Percentiles rank a stretch among this genome's conserved stretches.
phyloP scores from a whole-genome alignment of 2,888 invertebrate species.

The Julus scandinavius region DNA sequence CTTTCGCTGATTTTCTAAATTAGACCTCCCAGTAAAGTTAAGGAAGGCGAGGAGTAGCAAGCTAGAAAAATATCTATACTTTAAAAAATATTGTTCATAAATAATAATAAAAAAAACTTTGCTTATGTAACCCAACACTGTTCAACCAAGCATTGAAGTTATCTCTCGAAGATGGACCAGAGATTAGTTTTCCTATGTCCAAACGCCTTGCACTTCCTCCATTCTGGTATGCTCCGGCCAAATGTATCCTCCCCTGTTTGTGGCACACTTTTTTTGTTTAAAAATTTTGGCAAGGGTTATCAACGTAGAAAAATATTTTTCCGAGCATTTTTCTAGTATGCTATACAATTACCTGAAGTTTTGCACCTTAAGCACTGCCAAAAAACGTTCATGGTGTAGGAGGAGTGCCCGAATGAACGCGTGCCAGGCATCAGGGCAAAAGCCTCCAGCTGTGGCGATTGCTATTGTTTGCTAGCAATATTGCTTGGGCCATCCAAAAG shows the following conservation, averaged over 20 bases:
- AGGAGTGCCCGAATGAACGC: slow-evolving; percentile 34
- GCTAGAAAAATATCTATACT: not conserved
- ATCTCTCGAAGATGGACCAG: slow-evolving; percentile 10
- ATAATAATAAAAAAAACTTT: not conserved
- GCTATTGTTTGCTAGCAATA: slow-evolving; percentile 49
- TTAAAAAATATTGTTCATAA: not conserved
- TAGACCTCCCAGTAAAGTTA: not conserved
- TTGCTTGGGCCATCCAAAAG: slow-evolving; percentile 43
- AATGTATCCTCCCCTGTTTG: slow-evolving; percentile 21
- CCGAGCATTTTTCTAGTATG: not conserved
- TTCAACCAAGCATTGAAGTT: not conserved
- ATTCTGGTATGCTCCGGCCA: not conserved
- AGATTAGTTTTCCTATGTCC: slow-evolving; percentile 6
- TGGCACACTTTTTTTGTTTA: slow-evolving; percentile 15
- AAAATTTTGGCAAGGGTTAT: slow-evolving; percentile 29
- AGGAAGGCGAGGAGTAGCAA: not conserved
- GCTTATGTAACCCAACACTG: slow-evolving; percentile 18
- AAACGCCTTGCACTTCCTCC: slow-evolving; percentile 6
- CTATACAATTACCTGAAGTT: slow-evolving; percentile 37
- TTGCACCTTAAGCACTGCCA: slow-evolving; percentile 36
- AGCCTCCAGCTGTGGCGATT: slow-evolving; percentile 31
- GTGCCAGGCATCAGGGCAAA: slow-evolving; percentile 42
- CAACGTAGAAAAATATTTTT: slow-evolving; percentile 30
- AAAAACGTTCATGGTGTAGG: slow-evolving; percentile 22
- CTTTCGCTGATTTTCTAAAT: not conserved